These are phyloP conservation scores for Galerucella calmariensis DNA, from an alignment of 2,888 invertebrate species.

Conservation along the genomic window DNA sequence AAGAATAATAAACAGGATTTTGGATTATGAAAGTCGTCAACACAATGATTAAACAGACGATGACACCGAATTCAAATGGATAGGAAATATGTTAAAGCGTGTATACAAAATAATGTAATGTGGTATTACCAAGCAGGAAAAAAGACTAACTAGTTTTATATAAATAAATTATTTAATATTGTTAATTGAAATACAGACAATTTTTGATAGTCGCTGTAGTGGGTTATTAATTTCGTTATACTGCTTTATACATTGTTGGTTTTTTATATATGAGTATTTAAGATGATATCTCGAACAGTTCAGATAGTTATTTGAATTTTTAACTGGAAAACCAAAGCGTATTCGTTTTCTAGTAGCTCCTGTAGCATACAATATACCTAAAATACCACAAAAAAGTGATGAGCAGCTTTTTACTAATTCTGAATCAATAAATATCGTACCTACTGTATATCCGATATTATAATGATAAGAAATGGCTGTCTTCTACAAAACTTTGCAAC, in stretches of 20 bases:
- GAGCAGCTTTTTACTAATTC: too few species aligned
- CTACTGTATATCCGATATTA: too few species aligned
- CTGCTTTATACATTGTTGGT: too few species aligned
- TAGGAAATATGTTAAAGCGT: background rate
- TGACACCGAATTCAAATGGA: background rate
- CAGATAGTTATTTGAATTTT: background rate
- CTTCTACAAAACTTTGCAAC: too few species aligned
- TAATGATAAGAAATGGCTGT: too few species aligned
- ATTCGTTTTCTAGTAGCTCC: too few species aligned
- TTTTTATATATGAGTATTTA: too few species aligned
- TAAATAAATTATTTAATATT: background rate
- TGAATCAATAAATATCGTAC: too few species aligned
- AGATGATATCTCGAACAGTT: too few species aligned
- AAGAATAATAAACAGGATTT: slow-evolving; percentile 5
- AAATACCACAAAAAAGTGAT: too few species aligned
- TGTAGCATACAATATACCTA: too few species aligned
- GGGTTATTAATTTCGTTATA: too few species aligned
- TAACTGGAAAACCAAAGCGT: background rate
- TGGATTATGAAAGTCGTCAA: background rate
- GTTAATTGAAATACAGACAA: background rate
- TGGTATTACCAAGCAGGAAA: slow-evolving; percentile 2
- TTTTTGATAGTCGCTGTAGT: background rate
- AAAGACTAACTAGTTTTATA: slow-evolving; percentile 2
- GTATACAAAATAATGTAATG: background rate
- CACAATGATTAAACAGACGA: background rate